These are phyloP conservation scores for Phacellophora camtschatica DNA, from an alignment of 30 jellyfish, hydroid and myxozoan species.

Conservation along the genomic window DNA sequence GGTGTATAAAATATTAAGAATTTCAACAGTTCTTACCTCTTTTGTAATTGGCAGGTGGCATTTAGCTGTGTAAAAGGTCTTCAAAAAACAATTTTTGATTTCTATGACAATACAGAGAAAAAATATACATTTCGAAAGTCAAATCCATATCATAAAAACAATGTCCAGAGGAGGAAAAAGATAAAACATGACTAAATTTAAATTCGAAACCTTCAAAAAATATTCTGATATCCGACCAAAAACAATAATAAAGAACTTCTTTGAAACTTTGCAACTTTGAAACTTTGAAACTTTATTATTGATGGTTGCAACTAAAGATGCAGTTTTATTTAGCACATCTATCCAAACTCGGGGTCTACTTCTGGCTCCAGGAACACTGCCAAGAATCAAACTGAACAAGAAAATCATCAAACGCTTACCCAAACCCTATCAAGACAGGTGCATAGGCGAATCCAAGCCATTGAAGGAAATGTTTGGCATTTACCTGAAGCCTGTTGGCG, in stretches of 20 bases:
- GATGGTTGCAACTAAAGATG: background rate
- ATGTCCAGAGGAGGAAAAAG: too few species aligned
- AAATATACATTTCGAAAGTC: too few species aligned
- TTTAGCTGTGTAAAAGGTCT: too few species aligned
- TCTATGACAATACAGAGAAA: too few species aligned
- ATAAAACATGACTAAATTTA: too few species aligned
- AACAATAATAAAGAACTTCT: background rate
- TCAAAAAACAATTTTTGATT: too few species aligned
- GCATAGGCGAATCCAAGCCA: background rate
- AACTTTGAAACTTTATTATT: too few species aligned
- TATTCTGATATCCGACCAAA: background rate
- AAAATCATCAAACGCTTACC: background rate
- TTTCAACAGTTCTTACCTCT: background rate
- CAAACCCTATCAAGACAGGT: constrained; percentile 40
- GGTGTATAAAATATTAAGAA: background rate
- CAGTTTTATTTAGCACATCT: background rate
- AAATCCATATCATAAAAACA: too few species aligned
- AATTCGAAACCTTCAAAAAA: too few species aligned
- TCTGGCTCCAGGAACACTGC: constrained; percentile 14
- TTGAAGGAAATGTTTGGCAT: background rate
- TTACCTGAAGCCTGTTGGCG: background rate
- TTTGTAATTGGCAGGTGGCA: background rate
- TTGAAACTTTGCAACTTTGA: too few species aligned
- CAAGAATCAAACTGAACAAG: constrained; percentile 26
- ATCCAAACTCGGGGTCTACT: background rate